Base-by-base conservation (phyloP, 2,888 invertebrate species). In the Oeneis ivallda region DNA sequence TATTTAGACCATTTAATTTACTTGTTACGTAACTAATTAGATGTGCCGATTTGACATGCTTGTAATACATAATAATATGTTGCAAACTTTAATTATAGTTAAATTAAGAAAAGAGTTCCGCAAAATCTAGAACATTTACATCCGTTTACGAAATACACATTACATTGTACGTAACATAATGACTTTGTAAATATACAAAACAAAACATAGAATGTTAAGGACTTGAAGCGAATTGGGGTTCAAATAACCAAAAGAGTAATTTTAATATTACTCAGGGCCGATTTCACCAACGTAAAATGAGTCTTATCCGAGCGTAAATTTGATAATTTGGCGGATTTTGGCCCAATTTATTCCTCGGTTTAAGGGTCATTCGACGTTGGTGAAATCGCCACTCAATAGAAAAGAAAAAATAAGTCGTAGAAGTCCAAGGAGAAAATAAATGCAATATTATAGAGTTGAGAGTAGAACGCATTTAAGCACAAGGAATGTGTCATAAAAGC, bases 111-210 rank as follows among this genome's bases (percentile, higher is more conserved):
- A 41, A 56, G 41, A 26, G 39, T 41, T 56, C 19, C 19, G 26
- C 56, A 26, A 17, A 39, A 41, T 56, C 56, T 56, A 56, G 56
- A 56, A 56, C 56, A 19, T 19, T 56, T 41, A 56, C 56, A 56
- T 56, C 56, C 56, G 56, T 56, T 56, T 56, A 41, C 41, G 37
- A 54, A 7, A 11, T 39, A 56, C 41, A 41, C 41, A 41, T 56
- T 19, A 41, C 56, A 56, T 56, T 56, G 41, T 26, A 26, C 5
- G 2, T 26, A 4, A 26, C 26, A 26, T 26, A 26, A 26, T 4
- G 26, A 26, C 2, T 26, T 26, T 26, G 26, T 0, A 26, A 26
- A 26, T 26, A 26, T n/a, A n/a, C n/a, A n/a, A n/a, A n/a, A n/a
- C 26, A 26, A 26, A 26, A 26, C 26, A n/a, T 26, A 4, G 26